A percentile compares a stretch with the other conserved stretches of the same genome.
These are phyloP conservation scores for Calliopum simillimum DNA, from an alignment of 2,888 invertebrate species.

Conservation along the genomic window DNA sequence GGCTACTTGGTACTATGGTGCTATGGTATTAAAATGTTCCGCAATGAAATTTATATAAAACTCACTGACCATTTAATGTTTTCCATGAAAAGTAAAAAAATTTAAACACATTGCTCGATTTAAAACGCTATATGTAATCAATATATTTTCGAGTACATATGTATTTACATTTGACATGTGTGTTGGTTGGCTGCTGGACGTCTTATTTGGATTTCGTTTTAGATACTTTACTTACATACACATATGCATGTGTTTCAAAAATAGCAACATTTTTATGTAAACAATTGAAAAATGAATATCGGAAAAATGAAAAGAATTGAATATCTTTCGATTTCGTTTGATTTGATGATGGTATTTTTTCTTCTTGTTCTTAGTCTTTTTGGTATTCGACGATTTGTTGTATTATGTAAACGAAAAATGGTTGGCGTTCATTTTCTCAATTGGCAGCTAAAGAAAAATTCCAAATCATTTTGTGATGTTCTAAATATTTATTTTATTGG, in stretches of 20 bases:
- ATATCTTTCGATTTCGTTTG: not conserved
- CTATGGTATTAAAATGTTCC: too few relatives aligned
- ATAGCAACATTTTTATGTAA: slow-evolving; percentile 18
- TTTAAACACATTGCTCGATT: too few relatives aligned
- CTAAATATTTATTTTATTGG: slow-evolving; percentile 7
- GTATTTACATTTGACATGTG: too few relatives aligned
- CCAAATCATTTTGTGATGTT: not conserved
- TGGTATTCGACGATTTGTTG: not conserved
- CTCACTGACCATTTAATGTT: too few relatives aligned
- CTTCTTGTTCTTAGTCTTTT: not conserved
- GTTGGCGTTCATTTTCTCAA: not conserved
- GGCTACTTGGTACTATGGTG: too few relatives aligned
- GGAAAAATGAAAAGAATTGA: slow-evolving; percentile 11
- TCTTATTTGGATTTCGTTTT: slow-evolving; percentile 4
- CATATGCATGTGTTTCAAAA: slow-evolving; percentile 3
- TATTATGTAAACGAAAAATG: too few relatives aligned
- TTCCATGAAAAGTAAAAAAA: too few relatives aligned
- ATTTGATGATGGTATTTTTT: not conserved
- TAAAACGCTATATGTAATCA: too few relatives aligned
- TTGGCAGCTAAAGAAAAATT: slow-evolving; percentile 2
- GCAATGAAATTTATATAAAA: too few relatives aligned
- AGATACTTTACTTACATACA: too few relatives aligned
- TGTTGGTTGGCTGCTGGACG: slow-evolving; percentile 2
- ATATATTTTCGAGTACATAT: too few relatives aligned
- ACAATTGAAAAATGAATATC: slow-evolving; percentile 17